Evolutionary conservation across 2,797 vertebrate species (phyloP), one percentile per base, ranked within the genome.

Genomic region (Cossypha polioptera): DNA sequence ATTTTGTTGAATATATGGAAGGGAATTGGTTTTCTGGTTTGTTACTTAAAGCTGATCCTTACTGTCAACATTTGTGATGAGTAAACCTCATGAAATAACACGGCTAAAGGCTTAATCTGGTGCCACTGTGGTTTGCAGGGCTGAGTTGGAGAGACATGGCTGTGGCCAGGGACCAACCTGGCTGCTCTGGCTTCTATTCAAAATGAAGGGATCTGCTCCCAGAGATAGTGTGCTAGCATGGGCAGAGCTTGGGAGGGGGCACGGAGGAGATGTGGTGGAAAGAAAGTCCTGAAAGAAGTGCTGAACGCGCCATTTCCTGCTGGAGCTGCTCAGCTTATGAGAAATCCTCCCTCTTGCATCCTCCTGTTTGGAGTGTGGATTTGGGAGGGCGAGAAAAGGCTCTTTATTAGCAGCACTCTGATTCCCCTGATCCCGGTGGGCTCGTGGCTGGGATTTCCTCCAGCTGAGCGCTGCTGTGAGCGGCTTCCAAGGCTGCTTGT

Each of bases 291-390:
- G 74, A 63, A 72, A 89, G 51, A 26, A 76, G 92, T 47, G 77
- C 42, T 93, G 84, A 95, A 89, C 38, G 69, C 89, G 77, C 85
- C 72, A 42, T 91, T 96, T 94, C 90, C 90, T 94, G 65, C 66
- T 33, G 73, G 36, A 95, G 35, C 6, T 4, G 4, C 5, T 58
- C 18, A 26, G 76, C 45, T 94, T 59, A 40, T 1, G 14, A 50
- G 73, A 83, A 86, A 92, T 74, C 58, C 71, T 78, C 68, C 53
- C 26, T 86, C 66, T 65, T 78, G 90, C 92, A 90, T 86, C 88
- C 82, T 77, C 48, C 83, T 86, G 54, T 92, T 96, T 79, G 71
- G 65, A 95, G 87, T 42, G n/a, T 77, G 94, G 71, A 91, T 86
- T 95, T 92, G 65, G 86, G 72, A 78, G 82, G 75, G 86, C 45